Evolutionary conservation across 2,888 invertebrate species (phyloP).

Genomic region (Caenorhabditis uteleia): DNA sequence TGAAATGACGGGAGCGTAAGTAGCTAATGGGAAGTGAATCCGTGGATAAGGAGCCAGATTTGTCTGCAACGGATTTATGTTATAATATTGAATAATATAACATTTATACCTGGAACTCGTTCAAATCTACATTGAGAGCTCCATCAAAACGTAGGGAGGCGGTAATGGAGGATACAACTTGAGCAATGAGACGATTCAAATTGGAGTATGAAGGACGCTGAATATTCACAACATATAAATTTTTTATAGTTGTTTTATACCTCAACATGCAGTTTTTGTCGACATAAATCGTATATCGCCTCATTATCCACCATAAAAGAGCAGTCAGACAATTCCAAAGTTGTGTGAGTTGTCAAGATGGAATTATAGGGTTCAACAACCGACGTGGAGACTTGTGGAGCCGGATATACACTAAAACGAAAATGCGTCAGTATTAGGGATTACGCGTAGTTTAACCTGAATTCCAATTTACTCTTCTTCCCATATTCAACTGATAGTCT

Average conservation of each 20-base stretch:
- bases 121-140: slow-evolving; percentile 73
- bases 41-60: slow-evolving; percentile 82
- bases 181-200: slow-evolving; percentile 90
- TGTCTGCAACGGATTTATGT: slow-evolving; percentile 70
- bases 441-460: slow-evolving; percentile 69
- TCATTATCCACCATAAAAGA: slow-evolving; percentile 94
- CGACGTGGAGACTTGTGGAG: slow-evolving; percentile 80
- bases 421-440: neutral
- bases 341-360: slow-evolving; percentile 91
- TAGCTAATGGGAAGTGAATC: slow-evolving; percentile 84
- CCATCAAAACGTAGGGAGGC: slow-evolving; percentile 73
- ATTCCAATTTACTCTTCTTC: slow-evolving; percentile 86
- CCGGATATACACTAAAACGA: slow-evolving; percentile 52
- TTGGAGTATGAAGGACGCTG: slow-evolving; percentile 82
- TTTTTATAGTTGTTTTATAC: slow-evolving; percentile 23
- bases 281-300: slow-evolving; percentile 88
- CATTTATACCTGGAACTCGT: slow-evolving; percentile 71
- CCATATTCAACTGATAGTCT: slow-evolving; percentile 82
- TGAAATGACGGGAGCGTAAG: slow-evolving; percentile 71
- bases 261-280: slow-evolving; percentile 77
- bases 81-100: neutral
- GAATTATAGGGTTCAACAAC: slow-evolving; percentile 96
- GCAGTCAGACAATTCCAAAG: slow-evolving; percentile 89
- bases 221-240: too few species aligned
- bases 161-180: slow-evolving; percentile 82